These are phyloP conservation scores for Biston stratarius DNA, from an alignment of 2,888 invertebrate genomes.

Conservation along the genomic window DNA sequence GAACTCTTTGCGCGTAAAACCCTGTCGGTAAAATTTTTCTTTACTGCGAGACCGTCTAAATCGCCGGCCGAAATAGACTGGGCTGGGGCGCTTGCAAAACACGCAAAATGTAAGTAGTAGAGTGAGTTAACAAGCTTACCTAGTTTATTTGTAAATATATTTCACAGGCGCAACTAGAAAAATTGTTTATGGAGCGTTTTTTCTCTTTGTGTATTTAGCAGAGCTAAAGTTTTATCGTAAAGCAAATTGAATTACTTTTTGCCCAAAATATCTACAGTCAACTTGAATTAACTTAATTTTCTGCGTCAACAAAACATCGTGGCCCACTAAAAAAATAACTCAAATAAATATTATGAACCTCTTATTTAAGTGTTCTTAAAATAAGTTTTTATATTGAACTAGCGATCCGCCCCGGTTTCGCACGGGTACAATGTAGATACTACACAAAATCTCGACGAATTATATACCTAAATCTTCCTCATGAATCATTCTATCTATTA, in stretches of 20 bases:
- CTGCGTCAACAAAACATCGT: not conserved
- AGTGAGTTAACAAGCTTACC: constrained; percentile 40
- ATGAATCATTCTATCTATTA: too few species aligned
- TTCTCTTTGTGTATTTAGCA: not conserved
- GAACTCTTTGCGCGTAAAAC: constrained; percentile 58
- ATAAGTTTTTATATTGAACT: too few species aligned
- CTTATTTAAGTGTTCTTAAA: too few species aligned
- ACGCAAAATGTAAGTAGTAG: constrained; percentile 39
- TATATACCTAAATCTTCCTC: too few species aligned
- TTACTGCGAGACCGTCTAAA: constrained; percentile 53
- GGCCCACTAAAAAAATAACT: too few species aligned
- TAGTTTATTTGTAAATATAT: constrained; percentile 19
- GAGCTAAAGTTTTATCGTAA: not conserved
- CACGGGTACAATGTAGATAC: too few species aligned
- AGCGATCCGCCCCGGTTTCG: too few species aligned
- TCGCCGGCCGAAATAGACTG: constrained; percentile 43
- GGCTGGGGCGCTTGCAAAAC: constrained; percentile 33
- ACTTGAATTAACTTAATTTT: not conserved
- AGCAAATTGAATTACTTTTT: constrained; percentile 1
- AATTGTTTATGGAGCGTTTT: constrained; percentile 8
- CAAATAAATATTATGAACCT: not conserved
- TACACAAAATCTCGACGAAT: too few species aligned
- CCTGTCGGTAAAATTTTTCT: constrained; percentile 62
- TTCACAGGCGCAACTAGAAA: constrained; percentile 15
- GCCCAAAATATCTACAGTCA: not conserved